Evolutionary conservation across 2,113 vertebrate species (phyloP), one percentile per base, ranked within the genome.

Genomic region (Gobius niger): DNA sequence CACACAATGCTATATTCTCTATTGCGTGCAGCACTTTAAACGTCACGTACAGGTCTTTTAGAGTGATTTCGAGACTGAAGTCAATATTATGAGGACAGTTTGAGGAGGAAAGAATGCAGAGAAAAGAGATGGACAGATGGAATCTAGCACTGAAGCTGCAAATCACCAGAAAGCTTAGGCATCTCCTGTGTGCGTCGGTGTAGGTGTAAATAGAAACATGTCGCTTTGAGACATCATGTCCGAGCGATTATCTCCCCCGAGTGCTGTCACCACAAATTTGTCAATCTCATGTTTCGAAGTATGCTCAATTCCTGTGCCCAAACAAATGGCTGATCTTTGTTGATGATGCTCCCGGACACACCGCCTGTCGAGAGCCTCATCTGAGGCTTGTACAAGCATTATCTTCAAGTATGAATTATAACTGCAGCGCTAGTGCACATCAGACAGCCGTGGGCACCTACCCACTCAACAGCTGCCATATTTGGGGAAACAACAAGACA

Each of bases 241-340:
- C 82, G 13, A 83, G 60, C 41, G 76, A 80, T 91, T 88, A 88
- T 88, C 88, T 86, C 73, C 68, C 49, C 73, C 3, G 70, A 72
- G 77, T 80, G 76, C 68, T 84, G 83, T 87, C 87, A 88, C 90
- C 88, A 85, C 84, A 84, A 83, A 90, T 89, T 87, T 75, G 79
- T 87, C 87, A 89, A 14, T 80, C 78, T 82, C 76, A 75, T 71
- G 75, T 77, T 73, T 76, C 68, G 46, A 61, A 68, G 56, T 66
- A 78, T 80, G 74, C 82, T 60, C 65, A 68, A 68, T 34, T 34
- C 24, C 24, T 75, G 74, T 59, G 75, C 78, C 76, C 15, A 80
- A 74, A 83, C 59, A 49, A 42, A 62, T 67, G 54, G 40, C 68
- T 67, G 57, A 73, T 51, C 10, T 61, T 19, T 42, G 76, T 71